Conservation (phyloP, 2,113 vertebrate genomes). For the Heterocephalus glaber region DNA sequence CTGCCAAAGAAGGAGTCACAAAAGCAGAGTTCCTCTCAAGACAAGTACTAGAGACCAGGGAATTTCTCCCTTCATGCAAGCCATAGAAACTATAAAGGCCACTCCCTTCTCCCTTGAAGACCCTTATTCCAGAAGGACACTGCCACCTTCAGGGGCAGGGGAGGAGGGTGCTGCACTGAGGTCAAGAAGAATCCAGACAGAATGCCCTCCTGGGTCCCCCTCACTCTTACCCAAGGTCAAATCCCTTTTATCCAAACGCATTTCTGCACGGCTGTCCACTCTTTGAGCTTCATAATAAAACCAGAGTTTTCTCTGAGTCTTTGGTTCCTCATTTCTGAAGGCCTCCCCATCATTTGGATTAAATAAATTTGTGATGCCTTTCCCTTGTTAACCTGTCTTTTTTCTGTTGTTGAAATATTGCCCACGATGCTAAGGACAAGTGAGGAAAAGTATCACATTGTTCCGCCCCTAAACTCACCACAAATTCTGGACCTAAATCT, state of each 20-base stretch:
- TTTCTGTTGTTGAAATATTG: neutral
- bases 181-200: neutral
- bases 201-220: neutral
- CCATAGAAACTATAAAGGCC: neutral
- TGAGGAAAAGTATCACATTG: neutral
- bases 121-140: neutral
- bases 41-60: neutral
- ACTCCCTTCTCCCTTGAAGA: neutral
- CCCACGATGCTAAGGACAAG: too few species aligned
- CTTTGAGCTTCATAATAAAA: neutral
- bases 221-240: too few species aligned
- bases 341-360: neutral
- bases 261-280: neutral
- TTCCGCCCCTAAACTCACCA: neutral
- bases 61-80: neutral
- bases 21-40: neutral
- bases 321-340: neutral
- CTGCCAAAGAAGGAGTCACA: neutral
- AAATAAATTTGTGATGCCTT: neutral
- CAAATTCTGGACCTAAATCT: too few species aligned
- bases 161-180: neutral
- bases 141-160: neutral
- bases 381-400: neutral
- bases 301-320: neutral
- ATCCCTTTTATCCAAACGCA: too few species aligned